These are phyloP conservation scores for Macrochelys suwanniensis DNA, from an alignment of 2,797 vertebrate genomes.

Conservation along the genomic window DNA sequence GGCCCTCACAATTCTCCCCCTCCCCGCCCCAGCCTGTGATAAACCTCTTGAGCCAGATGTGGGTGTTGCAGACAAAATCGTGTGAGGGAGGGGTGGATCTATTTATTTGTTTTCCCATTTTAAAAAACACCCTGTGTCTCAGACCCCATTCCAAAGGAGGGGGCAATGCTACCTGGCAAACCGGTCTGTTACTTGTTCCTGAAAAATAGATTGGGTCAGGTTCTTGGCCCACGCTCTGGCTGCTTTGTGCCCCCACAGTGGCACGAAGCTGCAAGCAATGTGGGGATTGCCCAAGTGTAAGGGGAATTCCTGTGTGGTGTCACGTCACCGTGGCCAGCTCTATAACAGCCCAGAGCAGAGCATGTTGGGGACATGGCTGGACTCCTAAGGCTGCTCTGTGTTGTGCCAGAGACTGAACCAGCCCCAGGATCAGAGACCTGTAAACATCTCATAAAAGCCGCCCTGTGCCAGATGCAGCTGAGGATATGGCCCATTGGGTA, in stretches of 20 bases:
- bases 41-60: constrained; percentile 59
- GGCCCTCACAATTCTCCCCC: neutral
- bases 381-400: neutral
- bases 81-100: neutral
- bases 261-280: neutral
- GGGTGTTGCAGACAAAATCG: constrained; percentile 14
- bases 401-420: neutral
- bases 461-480: neutral
- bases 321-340: neutral
- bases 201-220: neutral
- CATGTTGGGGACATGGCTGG: neutral
- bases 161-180: constrained; percentile 12
- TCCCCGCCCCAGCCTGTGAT: neutral
- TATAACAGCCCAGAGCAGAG: neutral
- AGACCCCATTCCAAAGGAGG: neutral
- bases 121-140: neutral
- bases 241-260: neutral
- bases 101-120: constrained; percentile 18
- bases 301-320: accelerated
- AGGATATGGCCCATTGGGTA: accelerated
- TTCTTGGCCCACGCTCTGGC: neutral
- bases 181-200: neutral
- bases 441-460: neutral
- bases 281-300: neutral
- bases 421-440: neutral